phyloP scores from a whole-genome alignment of 2,888 invertebrate genomes.

The Dryocosmus kuriphilus region DNA sequence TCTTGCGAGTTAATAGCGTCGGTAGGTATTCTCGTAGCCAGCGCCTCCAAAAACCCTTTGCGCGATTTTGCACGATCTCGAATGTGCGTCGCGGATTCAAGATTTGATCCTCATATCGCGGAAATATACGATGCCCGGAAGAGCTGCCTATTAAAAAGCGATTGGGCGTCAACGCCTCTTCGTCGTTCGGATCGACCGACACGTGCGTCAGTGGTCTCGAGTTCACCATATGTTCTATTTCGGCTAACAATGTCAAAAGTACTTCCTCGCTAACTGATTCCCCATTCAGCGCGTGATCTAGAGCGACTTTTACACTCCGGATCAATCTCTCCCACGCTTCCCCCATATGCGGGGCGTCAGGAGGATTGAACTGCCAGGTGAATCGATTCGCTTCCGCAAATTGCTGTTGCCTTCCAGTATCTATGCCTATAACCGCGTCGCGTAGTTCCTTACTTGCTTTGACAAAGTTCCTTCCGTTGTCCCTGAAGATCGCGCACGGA shows the following conservation, averaged over 20 bases:
- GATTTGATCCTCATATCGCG: too few relatives aligned
- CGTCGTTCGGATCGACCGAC: conserved; percentile 57
- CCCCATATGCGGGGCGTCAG: too few relatives aligned
- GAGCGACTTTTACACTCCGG: too few relatives aligned
- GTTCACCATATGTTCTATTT: conserved; percentile 58
- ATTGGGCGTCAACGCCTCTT: conserved; percentile 60
- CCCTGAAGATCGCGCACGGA: conserved; percentile 32
- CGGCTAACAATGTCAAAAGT: conserved; percentile 50
- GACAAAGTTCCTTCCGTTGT: conserved; percentile 13
- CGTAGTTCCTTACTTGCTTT: too few relatives aligned
- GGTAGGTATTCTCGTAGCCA: conserved; percentile 67
- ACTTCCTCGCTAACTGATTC: conserved; percentile 59
- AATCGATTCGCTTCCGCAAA: too few relatives aligned
- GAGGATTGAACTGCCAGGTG: conserved; percentile 43
- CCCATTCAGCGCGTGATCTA: conserved; percentile 51
- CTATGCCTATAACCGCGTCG: too few relatives aligned
- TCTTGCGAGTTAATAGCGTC: conserved; percentile 48
- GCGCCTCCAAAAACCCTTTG: conserved; percentile 59
- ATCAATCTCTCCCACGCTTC: too few relatives aligned
- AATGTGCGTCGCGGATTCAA: too few relatives aligned
- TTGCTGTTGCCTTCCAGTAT: too few relatives aligned
- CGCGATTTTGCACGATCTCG: conserved; percentile 40
- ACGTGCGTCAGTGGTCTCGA: conserved; percentile 61
- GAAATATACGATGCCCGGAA: conserved; percentile 13
- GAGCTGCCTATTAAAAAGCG: conserved; percentile 42